phyloP scores from a whole-genome alignment of 2,888 invertebrate genomes.

The Lumbricus terrestris region DNA sequence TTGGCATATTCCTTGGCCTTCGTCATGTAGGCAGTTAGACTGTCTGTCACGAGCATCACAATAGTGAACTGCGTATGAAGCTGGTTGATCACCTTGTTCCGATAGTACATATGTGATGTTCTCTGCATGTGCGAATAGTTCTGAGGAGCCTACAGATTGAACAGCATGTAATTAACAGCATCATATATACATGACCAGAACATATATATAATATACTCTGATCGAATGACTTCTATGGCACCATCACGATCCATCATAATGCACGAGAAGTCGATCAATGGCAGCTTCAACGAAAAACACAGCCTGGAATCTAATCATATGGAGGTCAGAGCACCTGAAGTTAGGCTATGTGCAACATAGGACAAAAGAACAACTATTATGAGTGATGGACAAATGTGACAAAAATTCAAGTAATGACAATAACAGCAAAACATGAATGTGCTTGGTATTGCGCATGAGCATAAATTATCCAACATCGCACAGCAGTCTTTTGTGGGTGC shows the following conservation, averaged over 20 bases:
- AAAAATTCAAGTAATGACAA: too few species aligned
- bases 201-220: neutral
- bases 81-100: slow-evolving; percentile 80
- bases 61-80: slow-evolving; percentile 87
- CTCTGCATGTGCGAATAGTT: slow-evolving; percentile 55
- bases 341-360: too few species aligned
- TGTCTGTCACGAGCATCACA: slow-evolving; percentile 89
- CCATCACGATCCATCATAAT: neutral
- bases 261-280: neutral
- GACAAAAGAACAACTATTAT: too few species aligned
- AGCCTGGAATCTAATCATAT: neutral
- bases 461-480: too few species aligned
- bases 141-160: slow-evolving; percentile 53
- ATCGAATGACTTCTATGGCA: neutral
- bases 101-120: slow-evolving; percentile 57
- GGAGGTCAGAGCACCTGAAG: too few species aligned
- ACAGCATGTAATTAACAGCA: neutral
- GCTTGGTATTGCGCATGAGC: too few species aligned
- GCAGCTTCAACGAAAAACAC: neutral
- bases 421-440: too few species aligned
- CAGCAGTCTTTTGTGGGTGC: too few species aligned
- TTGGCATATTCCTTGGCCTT: slow-evolving; percentile 69
- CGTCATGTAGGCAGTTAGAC: slow-evolving; percentile 82
- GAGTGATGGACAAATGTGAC: too few species aligned
- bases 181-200: neutral